These are phyloP conservation scores for Festucalex cinctus DNA, from an alignment of 2,113 vertebrate genomes.

Conservation along the genomic window DNA sequence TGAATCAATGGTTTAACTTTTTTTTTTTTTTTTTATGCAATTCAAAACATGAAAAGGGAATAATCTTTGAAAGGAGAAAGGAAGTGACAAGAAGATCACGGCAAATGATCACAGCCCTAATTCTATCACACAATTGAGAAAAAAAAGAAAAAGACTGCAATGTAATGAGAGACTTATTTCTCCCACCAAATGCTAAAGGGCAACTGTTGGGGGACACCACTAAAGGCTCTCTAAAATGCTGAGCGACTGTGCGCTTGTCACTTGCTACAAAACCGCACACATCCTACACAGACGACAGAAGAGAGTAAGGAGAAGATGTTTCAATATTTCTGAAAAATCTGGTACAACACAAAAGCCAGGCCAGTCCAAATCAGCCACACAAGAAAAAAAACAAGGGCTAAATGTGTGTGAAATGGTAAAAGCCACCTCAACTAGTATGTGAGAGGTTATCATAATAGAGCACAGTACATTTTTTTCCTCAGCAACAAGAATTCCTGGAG, in stretches of 20 bases:
- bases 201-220: not conserved
- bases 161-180: not conserved
- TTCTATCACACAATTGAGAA: not conserved
- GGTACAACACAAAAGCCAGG: constrained; percentile 12
- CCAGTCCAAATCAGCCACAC: constrained; percentile 16
- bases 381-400: constrained; percentile 22
- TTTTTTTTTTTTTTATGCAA: not conserved
- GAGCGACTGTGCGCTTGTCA: too few species aligned
- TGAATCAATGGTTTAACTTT: not conserved
- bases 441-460: constrained; percentile 20
- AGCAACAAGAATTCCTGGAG: constrained; percentile 29
- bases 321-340: constrained; percentile 41
- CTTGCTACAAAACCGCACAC: too few species aligned
- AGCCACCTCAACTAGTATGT: constrained; percentile 23
- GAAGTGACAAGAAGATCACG: not conserved
- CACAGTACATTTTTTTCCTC: constrained; percentile 13
- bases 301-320: not conserved
- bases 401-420: constrained; percentile 21
- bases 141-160: not conserved
- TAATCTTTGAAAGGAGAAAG: not conserved
- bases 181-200: not conserved
- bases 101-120: not conserved
- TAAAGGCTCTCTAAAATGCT: not conserved
- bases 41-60: not conserved
- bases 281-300: not conserved